phyloP scores from a whole-genome alignment of 2,888 invertebrate species.

The Embidobia sp. region DNA sequence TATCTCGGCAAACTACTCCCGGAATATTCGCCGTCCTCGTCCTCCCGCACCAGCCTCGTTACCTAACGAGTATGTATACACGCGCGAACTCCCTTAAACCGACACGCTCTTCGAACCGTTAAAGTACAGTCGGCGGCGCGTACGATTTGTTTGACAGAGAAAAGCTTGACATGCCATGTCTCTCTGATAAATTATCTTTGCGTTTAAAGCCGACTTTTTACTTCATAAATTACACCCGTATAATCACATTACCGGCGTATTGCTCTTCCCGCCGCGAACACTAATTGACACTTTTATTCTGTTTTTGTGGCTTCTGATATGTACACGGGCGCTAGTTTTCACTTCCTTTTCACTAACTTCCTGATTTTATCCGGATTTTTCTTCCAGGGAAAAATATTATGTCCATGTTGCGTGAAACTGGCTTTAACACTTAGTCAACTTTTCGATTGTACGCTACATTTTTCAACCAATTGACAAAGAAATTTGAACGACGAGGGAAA shows the following conservation, averaged over 20 bases:
- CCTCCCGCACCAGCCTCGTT: constrained; percentile 57
- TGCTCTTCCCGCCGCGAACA: background rate
- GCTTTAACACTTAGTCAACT: too few species aligned
- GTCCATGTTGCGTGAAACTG: too few species aligned
- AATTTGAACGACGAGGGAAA: too few species aligned
- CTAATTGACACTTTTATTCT: constrained; percentile 19
- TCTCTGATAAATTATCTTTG: constrained; percentile 60
- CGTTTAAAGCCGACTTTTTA: constrained; percentile 40
- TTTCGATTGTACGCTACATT: too few species aligned
- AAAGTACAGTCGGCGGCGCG: constrained; percentile 72
- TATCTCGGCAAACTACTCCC: constrained; percentile 81
- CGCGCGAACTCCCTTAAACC: constrained; percentile 64
- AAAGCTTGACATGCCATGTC: constrained; percentile 65
- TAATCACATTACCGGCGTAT: constrained; percentile 23
- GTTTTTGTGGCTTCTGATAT: background rate
- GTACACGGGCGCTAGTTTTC: too few species aligned
- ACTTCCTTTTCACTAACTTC: too few species aligned
- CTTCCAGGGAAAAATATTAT: too few species aligned
- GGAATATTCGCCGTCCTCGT: constrained; percentile 75
- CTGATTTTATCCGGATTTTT: too few species aligned
- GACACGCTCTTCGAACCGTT: constrained; percentile 70
- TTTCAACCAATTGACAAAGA: too few species aligned
- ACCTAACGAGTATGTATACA: constrained; percentile 63
- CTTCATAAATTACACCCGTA: constrained; percentile 20
- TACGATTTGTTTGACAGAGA: constrained; percentile 74